Conservation (phyloP, 2,113 vertebrate genomes). For the Maccullochella peelii region DNA sequence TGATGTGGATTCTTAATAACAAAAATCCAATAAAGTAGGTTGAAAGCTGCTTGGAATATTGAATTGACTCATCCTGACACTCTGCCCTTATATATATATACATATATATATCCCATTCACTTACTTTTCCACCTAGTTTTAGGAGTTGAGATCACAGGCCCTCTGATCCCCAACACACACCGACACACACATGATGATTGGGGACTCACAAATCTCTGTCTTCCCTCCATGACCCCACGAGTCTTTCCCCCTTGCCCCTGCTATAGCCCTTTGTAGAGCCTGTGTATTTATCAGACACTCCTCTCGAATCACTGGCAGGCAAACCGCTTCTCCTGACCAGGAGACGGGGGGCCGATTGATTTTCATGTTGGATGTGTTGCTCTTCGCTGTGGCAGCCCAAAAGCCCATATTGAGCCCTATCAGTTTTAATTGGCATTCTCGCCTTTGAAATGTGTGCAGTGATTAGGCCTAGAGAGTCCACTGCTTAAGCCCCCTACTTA, state of each 20-base stretch:
- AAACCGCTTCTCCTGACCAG: slow-evolving; percentile 60
- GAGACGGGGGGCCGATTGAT: slow-evolving; percentile 59
- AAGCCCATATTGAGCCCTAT: slow-evolving; percentile 81
- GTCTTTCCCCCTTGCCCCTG: slow-evolving; percentile 21
- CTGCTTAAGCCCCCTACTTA: slow-evolving; percentile 77
- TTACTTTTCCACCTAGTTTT: slow-evolving; percentile 47
- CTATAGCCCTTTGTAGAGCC: slow-evolving; percentile 30
- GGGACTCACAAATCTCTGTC: slow-evolving; percentile 43
- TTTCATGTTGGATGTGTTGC: slow-evolving; percentile 73
- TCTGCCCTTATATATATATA: not conserved
- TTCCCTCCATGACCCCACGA: slow-evolving; percentile 32
- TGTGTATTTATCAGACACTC: slow-evolving; percentile 53
- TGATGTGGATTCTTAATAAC: not conserved
- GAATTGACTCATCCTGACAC: slow-evolving; percentile 16
- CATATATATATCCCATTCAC: not conserved
- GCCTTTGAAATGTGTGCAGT: slow-evolving; percentile 81
- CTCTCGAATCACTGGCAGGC: slow-evolving; percentile 52
- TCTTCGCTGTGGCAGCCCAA: slow-evolving; percentile 68
- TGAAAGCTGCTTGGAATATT: not conserved
- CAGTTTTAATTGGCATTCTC: slow-evolving; percentile 83
- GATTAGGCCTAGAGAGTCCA: slow-evolving; percentile 76
- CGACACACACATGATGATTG: slow-evolving; percentile 31
- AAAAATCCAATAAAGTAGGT: not conserved
- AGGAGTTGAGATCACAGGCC: slow-evolving; percentile 51
- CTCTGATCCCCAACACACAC: slow-evolving; percentile 32